These are phyloP conservation scores for Hydroisotoma schaefferi DNA, from an alignment of 2,888 invertebrate genomes.

Conservation along the genomic window DNA sequence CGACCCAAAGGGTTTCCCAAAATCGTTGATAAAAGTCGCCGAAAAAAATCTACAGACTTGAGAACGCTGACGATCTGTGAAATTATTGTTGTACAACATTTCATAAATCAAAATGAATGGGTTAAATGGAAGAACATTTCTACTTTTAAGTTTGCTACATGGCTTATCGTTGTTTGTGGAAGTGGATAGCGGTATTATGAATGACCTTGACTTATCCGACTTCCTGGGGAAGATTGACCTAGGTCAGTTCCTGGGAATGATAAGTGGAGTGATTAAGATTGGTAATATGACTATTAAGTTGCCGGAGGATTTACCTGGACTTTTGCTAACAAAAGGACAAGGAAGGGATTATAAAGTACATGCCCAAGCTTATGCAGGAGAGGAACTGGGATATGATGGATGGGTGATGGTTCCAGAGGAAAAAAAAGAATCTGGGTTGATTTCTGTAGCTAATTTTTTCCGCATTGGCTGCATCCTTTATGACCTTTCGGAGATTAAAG, in stretches of 20 bases:
- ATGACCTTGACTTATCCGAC: too few relatives aligned
- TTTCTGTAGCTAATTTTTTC: constrained; percentile 1
- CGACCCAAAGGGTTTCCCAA: too few relatives aligned
- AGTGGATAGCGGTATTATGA: too few relatives aligned
- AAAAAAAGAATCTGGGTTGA: not conserved
- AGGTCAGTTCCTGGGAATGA: not conserved
- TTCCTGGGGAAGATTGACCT: too few relatives aligned
- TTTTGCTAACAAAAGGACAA: not conserved
- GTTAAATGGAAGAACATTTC: too few relatives aligned
- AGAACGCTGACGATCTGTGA: too few relatives aligned
- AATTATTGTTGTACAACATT: too few relatives aligned
- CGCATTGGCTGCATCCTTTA: not conserved
- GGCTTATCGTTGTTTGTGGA: too few relatives aligned
- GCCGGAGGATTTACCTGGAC: not conserved
- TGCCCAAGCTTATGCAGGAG: not conserved
- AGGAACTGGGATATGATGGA: not conserved
- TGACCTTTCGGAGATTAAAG: not conserved
- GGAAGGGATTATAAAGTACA: not conserved
- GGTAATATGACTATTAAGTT: not conserved
- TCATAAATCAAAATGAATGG: too few relatives aligned
- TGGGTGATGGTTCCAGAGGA: not conserved
- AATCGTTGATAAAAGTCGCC: too few relatives aligned
- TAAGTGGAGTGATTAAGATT: not conserved
- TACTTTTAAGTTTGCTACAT: too few relatives aligned
- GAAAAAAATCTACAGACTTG: too few relatives aligned